Evolutionary conservation across 2,888 invertebrate genomes (phyloP).

Genomic region (Notodonta ziczac): DNA sequence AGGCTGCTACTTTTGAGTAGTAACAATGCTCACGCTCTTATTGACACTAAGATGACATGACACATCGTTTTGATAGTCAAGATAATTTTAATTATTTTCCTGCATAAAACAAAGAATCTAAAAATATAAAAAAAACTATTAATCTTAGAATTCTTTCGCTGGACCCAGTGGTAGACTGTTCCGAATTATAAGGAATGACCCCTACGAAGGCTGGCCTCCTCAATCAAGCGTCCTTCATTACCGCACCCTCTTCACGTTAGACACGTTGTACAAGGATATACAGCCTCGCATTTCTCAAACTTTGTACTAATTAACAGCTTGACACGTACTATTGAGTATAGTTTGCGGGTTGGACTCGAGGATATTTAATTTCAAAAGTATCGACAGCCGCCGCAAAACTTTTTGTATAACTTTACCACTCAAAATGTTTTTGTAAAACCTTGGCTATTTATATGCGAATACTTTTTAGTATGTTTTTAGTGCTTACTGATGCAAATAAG

Average conservation of each 20-base stretch:
- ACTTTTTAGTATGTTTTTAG: no score
- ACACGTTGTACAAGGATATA: conserved; percentile 53
- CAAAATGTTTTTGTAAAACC: no score
- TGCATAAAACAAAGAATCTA: no score
- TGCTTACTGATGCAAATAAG: no score
- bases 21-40: no score
- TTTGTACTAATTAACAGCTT: conserved; percentile 63
- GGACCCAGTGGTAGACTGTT: conserved; percentile 21
- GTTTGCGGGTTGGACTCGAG: conserved; percentile 10
- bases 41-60: no score
- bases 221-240: conserved; percentile 68
- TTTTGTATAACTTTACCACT: neutral
- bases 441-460: no score
- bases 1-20: no score
- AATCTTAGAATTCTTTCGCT: conserved; percentile 11
- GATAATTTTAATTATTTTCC: neutral
- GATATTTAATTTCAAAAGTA: conserved; percentile 8
- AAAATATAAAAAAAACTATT: neutral
- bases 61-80: no score
- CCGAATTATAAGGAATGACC: conserved; percentile 42
- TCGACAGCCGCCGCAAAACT: neutral
- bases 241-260: conserved; percentile 58
- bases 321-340: conserved; percentile 37
- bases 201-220: conserved; percentile 41
- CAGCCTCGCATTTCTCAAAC: conserved; percentile 66